These are phyloP conservation scores for Malurus alboscapulatus DNA, from an alignment of 2,113 vertebrate species.

Conservation along the genomic window DNA sequence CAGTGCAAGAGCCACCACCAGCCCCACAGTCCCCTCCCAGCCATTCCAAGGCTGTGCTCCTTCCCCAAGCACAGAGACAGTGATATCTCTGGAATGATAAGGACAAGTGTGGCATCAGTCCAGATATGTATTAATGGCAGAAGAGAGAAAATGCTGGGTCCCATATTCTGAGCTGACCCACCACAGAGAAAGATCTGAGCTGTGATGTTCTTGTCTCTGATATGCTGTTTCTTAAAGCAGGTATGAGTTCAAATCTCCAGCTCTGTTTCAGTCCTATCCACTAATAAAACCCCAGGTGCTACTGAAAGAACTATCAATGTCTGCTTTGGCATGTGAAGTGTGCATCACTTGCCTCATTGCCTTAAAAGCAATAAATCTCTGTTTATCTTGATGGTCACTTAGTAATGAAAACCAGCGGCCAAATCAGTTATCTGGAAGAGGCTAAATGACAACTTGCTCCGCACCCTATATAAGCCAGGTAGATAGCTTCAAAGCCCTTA, in stretches of 20 bases:
- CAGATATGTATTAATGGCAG: neutral
- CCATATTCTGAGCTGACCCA: neutral
- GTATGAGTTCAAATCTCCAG: neutral
- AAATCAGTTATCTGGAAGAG: neutral
- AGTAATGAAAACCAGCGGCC: conserved; percentile 4
- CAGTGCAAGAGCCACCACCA: neutral
- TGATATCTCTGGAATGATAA: neutral
- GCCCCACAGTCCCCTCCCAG: neutral
- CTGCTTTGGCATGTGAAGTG: neutral
- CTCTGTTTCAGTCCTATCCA: neutral
- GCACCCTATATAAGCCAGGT: neutral
- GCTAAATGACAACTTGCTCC: neutral
- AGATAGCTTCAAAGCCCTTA: neutral
- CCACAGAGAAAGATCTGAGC: neutral
- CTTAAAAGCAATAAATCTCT: conserved; percentile 20
- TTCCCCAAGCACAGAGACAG: neutral
- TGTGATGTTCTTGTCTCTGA: neutral
- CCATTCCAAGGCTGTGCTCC: accelerated
- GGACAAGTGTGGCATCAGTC: neutral
- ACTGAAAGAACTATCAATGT: neutral
- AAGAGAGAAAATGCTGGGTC: neutral
- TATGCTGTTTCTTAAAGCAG: neutral
- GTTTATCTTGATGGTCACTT: conserved; percentile 21
- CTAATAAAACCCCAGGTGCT: neutral
- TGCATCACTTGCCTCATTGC: neutral